Base-by-base conservation (phyloP, 2,113 vertebrate species). In the Cyphomyrus discorhynchus region DNA sequence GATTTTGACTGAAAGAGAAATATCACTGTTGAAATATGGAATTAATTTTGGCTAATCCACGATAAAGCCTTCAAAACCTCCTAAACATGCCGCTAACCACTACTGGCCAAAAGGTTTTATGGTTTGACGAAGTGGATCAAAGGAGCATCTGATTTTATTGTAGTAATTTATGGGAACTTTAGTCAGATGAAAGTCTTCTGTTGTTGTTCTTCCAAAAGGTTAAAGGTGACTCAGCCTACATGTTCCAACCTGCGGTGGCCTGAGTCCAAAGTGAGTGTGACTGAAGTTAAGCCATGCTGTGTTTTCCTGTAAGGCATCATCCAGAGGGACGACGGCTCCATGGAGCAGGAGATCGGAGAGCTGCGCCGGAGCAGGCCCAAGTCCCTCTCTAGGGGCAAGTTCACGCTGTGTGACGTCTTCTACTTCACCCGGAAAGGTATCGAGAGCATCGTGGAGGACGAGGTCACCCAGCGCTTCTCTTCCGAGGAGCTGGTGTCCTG, bases 401-500 rank as follows among this genome's bases (percentile, higher is more conserved):
- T 98, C 19, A 93, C 96, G 15, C 95, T 99, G 90, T 97, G 96
- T 3, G 98, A 99, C 10, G 96, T 92, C 82, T 96, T 98, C 93
- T 99, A 97, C 94, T 99, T 99, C 96, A 97, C 94, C 93, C 97
- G 97, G 93, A 98, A 97, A 91, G 98, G 98, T 0, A 86, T 98
- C 91, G 98, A 98, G 95, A 97, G 97, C 91, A 98, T 99, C 86
- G 97, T 98, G 70, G 98, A 99, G 66, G 98, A 99, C 82, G 96
- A 98, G 94, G 98, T 99, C 92, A 99, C 98, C 0, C 97, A 98
- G 89, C 93, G 98, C 86, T 99, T 99, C 94, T 98, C 98, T n/a
- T 99, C 98, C 0, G 98, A 99, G 94, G 98, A 99, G 92, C 94
- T 99, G 39, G 96, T 95, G 62, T 98, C 98, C 86, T 99, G 98